phyloP scores from a whole-genome alignment of 2,888 invertebrate genomes.

The Rotaria socialis region DNA sequence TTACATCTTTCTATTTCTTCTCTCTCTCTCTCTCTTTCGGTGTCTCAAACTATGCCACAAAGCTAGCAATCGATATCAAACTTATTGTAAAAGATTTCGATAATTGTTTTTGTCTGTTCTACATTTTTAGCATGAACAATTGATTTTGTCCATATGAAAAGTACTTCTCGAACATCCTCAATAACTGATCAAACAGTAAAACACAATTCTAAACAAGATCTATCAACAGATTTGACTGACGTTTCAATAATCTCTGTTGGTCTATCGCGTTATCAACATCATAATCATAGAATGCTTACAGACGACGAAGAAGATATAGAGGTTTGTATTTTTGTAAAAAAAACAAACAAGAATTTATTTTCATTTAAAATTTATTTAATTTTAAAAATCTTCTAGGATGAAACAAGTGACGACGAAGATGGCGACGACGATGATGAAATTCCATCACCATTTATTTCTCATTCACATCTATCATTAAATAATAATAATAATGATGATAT shows the following conservation, averaged over 20 bases:
- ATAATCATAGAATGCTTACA: slow-evolving; percentile 17
- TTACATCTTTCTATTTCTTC: background rate
- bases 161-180: background rate
- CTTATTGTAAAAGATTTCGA: background rate
- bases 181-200: background rate
- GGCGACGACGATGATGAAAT: background rate
- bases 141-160: background rate
- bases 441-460: slow-evolving; percentile 14
- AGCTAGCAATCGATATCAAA: background rate
- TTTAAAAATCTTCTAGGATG: background rate
- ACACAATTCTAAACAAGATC: background rate
- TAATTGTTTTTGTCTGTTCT: background rate
- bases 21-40: background rate
- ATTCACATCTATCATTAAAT: background rate
- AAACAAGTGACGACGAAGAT: slow-evolving; percentile 9
- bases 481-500: background rate
- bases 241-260: slow-evolving; percentile 6
- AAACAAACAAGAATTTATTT: background rate
- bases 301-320: slow-evolving; percentile 29
- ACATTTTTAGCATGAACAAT: background rate
- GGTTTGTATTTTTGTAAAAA: background rate
- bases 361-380: too few relatives aligned
- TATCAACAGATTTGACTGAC: background rate
- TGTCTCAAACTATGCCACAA: background rate
- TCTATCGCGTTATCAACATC: background rate